Base-by-base conservation (phyloP, 2,888 invertebrate species). In the Allolobophora icterica region DNA sequence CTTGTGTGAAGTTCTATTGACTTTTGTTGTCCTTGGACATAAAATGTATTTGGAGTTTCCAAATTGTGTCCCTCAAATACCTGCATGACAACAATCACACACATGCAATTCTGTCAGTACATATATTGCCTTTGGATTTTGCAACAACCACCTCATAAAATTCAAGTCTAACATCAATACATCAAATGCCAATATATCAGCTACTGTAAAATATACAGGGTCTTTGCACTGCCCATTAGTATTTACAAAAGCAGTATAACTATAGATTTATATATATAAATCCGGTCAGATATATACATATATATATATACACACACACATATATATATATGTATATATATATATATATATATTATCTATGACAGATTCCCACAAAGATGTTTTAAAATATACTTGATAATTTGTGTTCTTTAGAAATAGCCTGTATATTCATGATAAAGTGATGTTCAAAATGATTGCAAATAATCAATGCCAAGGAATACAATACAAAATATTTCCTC, bases 21-120 rank as follows among this genome's bases (percentile, higher is more conserved):
- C 93, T 96, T 96, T 93, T 96, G 95, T 92, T 95, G 95, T 93
- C 96, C 96, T 92, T 96, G 95, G 84, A 97, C 95, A 94, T 96
- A 96, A 95, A 97, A 97, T 2, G 97, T 96, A 94, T 96, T 96
- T 87, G 96, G 96, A 17, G 96, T 96, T 94, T 96, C 96, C 92
- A 96, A 94, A 94, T 97, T 97, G 94, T 97, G 97, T 40, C 97
- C 97, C 93, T 96, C 96, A 89, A 96, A 95, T 24, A 96, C 94
- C 87, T 87, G 87, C 35, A 87, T 21, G 38, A 87, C 33, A 34
- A 87, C 38, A 87, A 87, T n/a, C 30, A 71, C 71, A 71, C 30
- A 71, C 8, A 71, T 71, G 71, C 71, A 30, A n/a, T 71, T 71
- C n/a, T 71, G n/a, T n/a, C 30, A 71, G n/a, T n/a, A n/a, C n/a